phyloP scores from a whole-genome alignment of 2,888 invertebrate genomes.

The Synergus itoensis region DNA sequence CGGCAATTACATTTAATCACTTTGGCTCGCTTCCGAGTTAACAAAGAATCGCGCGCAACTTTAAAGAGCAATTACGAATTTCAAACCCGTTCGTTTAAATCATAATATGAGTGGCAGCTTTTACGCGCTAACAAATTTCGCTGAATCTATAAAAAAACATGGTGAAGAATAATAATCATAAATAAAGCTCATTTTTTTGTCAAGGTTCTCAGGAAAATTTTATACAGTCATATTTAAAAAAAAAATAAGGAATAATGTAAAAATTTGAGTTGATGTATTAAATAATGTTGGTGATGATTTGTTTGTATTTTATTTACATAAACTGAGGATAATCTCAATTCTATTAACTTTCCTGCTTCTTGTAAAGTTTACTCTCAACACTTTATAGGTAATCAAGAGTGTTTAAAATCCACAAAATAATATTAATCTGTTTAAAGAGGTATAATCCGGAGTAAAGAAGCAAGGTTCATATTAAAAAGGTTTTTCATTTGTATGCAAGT shows the following conservation, averaged over 20 bases:
- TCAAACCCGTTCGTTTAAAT: neutral
- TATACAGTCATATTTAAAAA: no score
- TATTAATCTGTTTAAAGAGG: slow-evolving; percentile 11
- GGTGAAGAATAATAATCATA: neutral
- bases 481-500: slow-evolving; percentile 53
- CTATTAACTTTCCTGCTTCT: neutral
- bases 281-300: no score
- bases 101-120: slow-evolving; percentile 14
- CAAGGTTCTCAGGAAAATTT: no score
- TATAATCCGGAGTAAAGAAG: neutral
- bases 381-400: neutral
- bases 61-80: slow-evolving; percentile 36
- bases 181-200: neutral
- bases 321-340: no score
- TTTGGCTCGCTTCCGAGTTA: slow-evolving; percentile 39
- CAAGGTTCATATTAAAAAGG: slow-evolving; percentile 1
- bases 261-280: no score
- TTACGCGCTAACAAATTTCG: neutral
- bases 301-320: no score
- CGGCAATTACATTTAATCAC: slow-evolving; percentile 39
- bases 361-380: neutral
- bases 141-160: neutral
- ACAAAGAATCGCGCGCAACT: slow-evolving; percentile 31
- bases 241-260: neutral
- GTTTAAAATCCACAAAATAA: slow-evolving; percentile 14